Conservation (phyloP, 2,797 vertebrate species). For the Halcyon chelicuti region DNA sequence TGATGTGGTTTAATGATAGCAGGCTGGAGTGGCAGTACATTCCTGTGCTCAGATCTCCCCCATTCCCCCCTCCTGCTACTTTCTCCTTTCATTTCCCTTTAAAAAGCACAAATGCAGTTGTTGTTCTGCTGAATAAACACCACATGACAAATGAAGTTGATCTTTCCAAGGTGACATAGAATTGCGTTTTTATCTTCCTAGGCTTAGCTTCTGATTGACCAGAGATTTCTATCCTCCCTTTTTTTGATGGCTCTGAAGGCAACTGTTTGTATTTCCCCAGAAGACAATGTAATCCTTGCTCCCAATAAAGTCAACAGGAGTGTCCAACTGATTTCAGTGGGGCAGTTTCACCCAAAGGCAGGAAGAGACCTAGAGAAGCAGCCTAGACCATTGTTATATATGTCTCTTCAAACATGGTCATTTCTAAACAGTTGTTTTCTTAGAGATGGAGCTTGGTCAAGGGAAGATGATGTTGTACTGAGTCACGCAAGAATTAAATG, state of each 20-base stretch:
- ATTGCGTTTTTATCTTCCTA: slow-evolving; percentile 57
- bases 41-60: slow-evolving; percentile 52
- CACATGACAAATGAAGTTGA: slow-evolving; percentile 52
- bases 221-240: not conserved
- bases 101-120: slow-evolving; percentile 52
- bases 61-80: not conserved
- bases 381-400: not conserved
- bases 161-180: slow-evolving; percentile 66
- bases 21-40: slow-evolving; percentile 56
- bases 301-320: not conserved
- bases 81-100: slow-evolving; percentile 47
- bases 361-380: not conserved
- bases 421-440: not conserved
- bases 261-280: not conserved
- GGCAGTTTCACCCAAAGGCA: not conserved
- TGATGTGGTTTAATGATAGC: slow-evolving; percentile 71
- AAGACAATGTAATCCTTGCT: not conserved
- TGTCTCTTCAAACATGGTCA: not conserved
- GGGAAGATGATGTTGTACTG: not conserved
- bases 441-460: not conserved
- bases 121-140: slow-evolving; percentile 65
- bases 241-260: not conserved
- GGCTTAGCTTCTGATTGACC: slow-evolving; percentile 19
- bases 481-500: not conserved
- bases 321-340: not conserved